phyloP scores from a whole-genome alignment of 2,113 vertebrate genomes.

The Typhlomys cinereus region DNA sequence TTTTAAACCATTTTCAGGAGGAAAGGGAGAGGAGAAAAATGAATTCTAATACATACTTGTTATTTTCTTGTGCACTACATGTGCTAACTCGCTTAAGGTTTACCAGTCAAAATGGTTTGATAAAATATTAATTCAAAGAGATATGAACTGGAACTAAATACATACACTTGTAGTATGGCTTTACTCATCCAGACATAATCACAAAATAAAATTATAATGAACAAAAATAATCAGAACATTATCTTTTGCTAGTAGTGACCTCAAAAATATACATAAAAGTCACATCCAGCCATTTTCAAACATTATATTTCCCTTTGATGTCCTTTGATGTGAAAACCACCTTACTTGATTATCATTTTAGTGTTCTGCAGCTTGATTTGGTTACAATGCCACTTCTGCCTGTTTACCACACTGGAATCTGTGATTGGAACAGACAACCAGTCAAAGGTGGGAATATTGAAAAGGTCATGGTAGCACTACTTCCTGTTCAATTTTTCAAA shows the following conservation, averaged over 20 bases:
- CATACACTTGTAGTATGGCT: not conserved
- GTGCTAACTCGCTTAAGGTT: not conserved
- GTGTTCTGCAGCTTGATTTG: conserved; percentile 84
- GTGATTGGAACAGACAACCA: conserved; percentile 82
- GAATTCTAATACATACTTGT: not conserved
- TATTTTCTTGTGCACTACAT: not conserved
- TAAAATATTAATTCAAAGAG: not conserved
- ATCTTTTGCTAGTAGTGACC: not conserved
- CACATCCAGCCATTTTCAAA: conserved; percentile 11
- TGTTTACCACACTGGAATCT: conserved; percentile 81
- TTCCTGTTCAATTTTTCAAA: conserved; percentile 73
- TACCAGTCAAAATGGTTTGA: not conserved
- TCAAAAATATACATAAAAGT: not conserved
- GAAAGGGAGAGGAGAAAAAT: not conserved
- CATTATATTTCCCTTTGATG: conserved; percentile 61
- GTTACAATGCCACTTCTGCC: conserved; percentile 76
- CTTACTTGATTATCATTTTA: conserved; percentile 85
- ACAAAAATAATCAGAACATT: not conserved
- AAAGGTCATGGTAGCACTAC: conserved; percentile 84
- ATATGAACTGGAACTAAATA: not conserved
- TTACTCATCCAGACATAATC: not conserved
- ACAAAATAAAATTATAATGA: not conserved
- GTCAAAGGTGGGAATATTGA: conserved; percentile 83
- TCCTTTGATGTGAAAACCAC: conserved; percentile 79
- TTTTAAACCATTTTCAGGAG: not conserved